Percentiles rank a stretch among this genome's conserved stretches.
Conservation (phyloP, 2,797 vertebrate genomes). For the Naso thynnoides region DNA sequence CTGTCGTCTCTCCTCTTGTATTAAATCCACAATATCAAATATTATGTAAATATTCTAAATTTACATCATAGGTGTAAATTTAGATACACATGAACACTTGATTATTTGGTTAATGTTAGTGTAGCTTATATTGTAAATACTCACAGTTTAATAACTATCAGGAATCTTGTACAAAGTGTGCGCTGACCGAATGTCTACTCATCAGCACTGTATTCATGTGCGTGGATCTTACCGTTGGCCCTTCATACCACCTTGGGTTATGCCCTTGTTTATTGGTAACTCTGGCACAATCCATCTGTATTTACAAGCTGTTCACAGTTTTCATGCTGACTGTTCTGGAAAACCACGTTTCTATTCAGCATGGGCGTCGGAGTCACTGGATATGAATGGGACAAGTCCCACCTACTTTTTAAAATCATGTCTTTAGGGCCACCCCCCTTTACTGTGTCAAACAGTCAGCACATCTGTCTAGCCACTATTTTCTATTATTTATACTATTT, state of each 20-base stretch:
- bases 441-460: too few relatives aligned
- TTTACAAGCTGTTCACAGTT: slow-evolving; percentile 39
- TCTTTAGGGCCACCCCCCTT: too few relatives aligned
- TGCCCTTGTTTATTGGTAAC: slow-evolving; percentile 16
- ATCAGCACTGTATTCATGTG: slow-evolving; percentile 40
- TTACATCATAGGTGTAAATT: slow-evolving; percentile 53
- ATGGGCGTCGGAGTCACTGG: too few relatives aligned
- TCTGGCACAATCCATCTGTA: slow-evolving; percentile 19
- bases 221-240: slow-evolving; percentile 37
- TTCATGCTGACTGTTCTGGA: slow-evolving; percentile 29
- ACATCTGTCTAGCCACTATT: too few relatives aligned
- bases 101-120: slow-evolving; percentile 62
- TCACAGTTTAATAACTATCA: slow-evolving; percentile 64
- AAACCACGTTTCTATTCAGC: too few relatives aligned
- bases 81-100: slow-evolving; percentile 44
- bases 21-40: slow-evolving; percentile 41
- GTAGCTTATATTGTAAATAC: slow-evolving; percentile 55
- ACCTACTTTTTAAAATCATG: too few relatives aligned
- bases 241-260: slow-evolving; percentile 6
- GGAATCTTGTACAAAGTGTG: slow-evolving; percentile 64
- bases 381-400: too few relatives aligned
- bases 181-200: slow-evolving; percentile 57
- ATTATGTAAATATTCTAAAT: slow-evolving; percentile 55
- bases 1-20: slow-evolving; percentile 31
- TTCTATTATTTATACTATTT: too few relatives aligned